Base-by-base conservation (phyloP, 2,888 invertebrate genomes). In the Rapana venosa region DNA sequence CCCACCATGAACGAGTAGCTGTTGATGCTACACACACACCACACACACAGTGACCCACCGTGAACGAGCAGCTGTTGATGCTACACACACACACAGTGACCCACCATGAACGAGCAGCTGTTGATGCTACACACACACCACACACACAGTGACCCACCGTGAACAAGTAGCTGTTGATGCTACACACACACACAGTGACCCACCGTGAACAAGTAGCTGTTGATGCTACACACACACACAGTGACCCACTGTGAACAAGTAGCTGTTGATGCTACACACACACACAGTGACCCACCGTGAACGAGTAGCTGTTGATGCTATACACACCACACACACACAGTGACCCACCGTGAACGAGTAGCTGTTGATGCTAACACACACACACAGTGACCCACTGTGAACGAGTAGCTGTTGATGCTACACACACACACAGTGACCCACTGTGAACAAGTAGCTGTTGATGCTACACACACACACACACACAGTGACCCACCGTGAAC, bases 311-410 rank as follows among this genome's bases (percentile, higher is more conserved):
- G 32, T 88, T 88, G 74, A 91, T 79, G 30, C 91, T 91, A 70
- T 26, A 90, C 2, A 58, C 26, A 30, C 47, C n/a, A 83, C 26
- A n/a, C 66, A 22, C 66, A 47, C 47, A 47, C 4, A 5, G 47
- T 90, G 92, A 89, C 88, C 91, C 61, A 91, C 91, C 79, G 90
- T 90, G 85, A 86, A 88, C 8, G 91, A 87, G 70, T 90, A 87
- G 70, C 56, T 90, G 32, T 88, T 88, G 74, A 91, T 79, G 30
- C 91, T 91, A 70, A 90, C 2, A 58, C 26, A 30, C 47, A 83
- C 26, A 22, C 66, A 47, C 47, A 47, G 47, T 90, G 92, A 89
- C 88, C 91, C 61, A 91, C 91, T 74, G 90, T 90, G 85, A 86
- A 88, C 8, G 91, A 87, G 70, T 90, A 87, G 70, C 56, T 90